Evolutionary conservation across 2,113 vertebrate genomes (phyloP).

Genomic region (Morone saxatilis): DNA sequence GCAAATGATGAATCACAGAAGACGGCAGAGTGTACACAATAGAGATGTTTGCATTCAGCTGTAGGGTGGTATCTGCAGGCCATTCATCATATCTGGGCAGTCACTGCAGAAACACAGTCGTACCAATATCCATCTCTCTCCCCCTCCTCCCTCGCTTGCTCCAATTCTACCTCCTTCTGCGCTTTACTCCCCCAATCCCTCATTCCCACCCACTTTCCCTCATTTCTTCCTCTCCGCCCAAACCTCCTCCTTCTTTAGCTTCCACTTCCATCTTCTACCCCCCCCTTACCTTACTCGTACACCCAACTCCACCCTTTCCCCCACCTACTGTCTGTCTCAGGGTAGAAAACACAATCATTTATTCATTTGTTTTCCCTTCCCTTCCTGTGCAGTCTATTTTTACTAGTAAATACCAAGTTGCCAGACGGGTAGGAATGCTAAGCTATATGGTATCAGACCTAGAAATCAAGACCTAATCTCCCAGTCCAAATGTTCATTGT

Average conservation of each 20-base stretch:
- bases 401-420: conserved; percentile 48
- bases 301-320: neutral
- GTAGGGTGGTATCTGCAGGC: conserved; percentile 46
- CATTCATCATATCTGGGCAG: conserved; percentile 68
- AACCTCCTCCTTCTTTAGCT: conserved; percentile 21
- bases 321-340: conserved; percentile 39
- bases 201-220: conserved; percentile 13
- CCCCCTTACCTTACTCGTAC: neutral
- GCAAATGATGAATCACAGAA: conserved; percentile 49
- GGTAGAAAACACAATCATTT: conserved; percentile 68
- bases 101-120: conserved; percentile 43
- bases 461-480: conserved; percentile 22
- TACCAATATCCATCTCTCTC: conserved; percentile 20
- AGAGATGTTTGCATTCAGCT: conserved; percentile 55
- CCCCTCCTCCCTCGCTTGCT: conserved; percentile 33
- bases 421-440: conserved; percentile 8
- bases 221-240: conserved; percentile 20
- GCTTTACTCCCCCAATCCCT: conserved; percentile 11
- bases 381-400: conserved; percentile 50
- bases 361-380: conserved; percentile 67
- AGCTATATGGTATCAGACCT: neutral
- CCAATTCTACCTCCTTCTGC: conserved; percentile 46
- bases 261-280: conserved; percentile 6
- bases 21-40: conserved; percentile 46
- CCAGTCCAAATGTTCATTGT: conserved; percentile 2